Conservation (phyloP, 1,140 invertebrate species). For the Drosophila pallidifrons region DNA sequence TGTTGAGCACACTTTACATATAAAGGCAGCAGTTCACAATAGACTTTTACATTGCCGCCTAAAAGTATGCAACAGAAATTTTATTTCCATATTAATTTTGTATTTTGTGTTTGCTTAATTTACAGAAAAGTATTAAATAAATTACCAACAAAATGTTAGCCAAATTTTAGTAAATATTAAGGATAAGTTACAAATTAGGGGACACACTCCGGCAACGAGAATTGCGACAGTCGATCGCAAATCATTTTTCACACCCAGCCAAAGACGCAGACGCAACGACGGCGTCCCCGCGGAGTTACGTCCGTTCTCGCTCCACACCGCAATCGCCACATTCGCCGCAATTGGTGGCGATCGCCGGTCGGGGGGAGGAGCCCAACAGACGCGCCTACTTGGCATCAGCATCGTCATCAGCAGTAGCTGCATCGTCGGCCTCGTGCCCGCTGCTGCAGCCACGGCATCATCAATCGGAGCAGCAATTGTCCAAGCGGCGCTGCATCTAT, state of each 20-base stretch:
- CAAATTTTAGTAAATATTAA: slow-evolving; percentile 62
- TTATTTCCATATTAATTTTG: background rate
- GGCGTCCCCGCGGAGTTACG: slow-evolving; percentile 74
- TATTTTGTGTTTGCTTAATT: slow-evolving; percentile 22
- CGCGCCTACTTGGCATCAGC: slow-evolving; percentile 9
- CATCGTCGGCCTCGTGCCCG: slow-evolving; percentile 59
- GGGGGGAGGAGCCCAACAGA: slow-evolving; percentile 24
- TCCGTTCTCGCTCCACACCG: slow-evolving; percentile 73
- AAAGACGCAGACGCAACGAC: slow-evolving; percentile 57
- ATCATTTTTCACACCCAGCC: slow-evolving; percentile 8
- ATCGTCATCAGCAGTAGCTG: background rate
- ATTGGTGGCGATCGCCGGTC: slow-evolving; percentile 50
- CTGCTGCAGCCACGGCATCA: slow-evolving; percentile 69
- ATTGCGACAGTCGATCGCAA: background rate
- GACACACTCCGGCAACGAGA: background rate
- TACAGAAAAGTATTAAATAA: slow-evolving; percentile 64
- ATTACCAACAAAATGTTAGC: slow-evolving; percentile 60
- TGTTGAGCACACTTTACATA: slow-evolving; percentile 8
- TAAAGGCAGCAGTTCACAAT: slow-evolving; percentile 20
- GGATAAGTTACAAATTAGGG: slow-evolving; percentile 28
- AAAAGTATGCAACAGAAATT: slow-evolving; percentile 56
- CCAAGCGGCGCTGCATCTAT: slow-evolving; percentile 78
- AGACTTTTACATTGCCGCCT: slow-evolving; percentile 20
- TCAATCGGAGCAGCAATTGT: slow-evolving; percentile 75
- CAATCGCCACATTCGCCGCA: slow-evolving; percentile 77